phyloP scores from a whole-genome alignment of 2,888 invertebrate species.

The Beris morrisii region DNA sequence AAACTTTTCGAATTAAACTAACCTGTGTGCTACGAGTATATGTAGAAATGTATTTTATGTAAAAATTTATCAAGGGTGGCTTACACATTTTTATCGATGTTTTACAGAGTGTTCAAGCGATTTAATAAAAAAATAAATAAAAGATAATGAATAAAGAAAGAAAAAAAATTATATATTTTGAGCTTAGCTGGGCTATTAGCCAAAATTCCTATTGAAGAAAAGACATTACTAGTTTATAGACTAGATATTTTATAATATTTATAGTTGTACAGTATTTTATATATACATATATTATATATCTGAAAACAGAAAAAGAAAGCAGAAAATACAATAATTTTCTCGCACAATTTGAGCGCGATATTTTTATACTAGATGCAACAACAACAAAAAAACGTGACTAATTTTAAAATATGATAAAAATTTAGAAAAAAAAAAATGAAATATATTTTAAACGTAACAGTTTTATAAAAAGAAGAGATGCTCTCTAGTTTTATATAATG shows the following conservation, averaged over 20 bases:
- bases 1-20: too few species aligned
- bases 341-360: constrained; percentile 42
- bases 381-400: constrained; percentile 28
- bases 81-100: too few species aligned
- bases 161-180: constrained; percentile 38
- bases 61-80: too few species aligned
- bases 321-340: constrained; percentile 20
- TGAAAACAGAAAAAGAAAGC: constrained; percentile 14
- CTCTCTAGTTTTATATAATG: constrained; percentile 39
- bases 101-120: constrained; percentile 9
- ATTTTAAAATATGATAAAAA: constrained; percentile 33
- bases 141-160: constrained; percentile 25
- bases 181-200: constrained; percentile 43
- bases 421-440: constrained; percentile 20
- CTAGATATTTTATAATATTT: constrained; percentile 29
- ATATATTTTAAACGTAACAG: constrained; percentile 1
- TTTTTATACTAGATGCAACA: constrained; percentile 40
- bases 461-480: constrained; percentile 33
- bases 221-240: constrained; percentile 42
- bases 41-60: too few species aligned
- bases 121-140: constrained; percentile 19
- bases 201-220: constrained; percentile 45
- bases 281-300: constrained; percentile 28
- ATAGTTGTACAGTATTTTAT: constrained; percentile 31
- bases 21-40: too few species aligned